phyloP scores from a whole-genome alignment of 1,140 invertebrate species.

The Drosophila athabasca region DNA sequence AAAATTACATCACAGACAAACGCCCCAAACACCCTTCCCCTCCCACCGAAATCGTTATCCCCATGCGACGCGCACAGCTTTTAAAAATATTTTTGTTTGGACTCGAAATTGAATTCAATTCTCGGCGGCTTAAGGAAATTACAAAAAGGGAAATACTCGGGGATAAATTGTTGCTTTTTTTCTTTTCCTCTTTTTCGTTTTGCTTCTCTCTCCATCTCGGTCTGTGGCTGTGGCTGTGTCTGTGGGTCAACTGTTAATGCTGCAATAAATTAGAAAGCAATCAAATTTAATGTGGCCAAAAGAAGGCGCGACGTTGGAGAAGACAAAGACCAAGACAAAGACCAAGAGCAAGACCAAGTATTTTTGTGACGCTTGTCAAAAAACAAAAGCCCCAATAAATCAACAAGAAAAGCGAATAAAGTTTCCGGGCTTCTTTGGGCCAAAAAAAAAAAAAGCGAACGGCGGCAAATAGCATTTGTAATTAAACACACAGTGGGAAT shows the following conservation, averaged over 20 bases:
- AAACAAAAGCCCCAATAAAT: slow-evolving; percentile 66
- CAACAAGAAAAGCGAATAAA: slow-evolving; percentile 61
- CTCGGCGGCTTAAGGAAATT: slow-evolving; percentile 36
- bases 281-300: slow-evolving; percentile 44
- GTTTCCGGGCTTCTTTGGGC: slow-evolving; percentile 50
- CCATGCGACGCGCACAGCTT: slow-evolving; percentile 12
- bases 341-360: not conserved
- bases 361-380: slow-evolving; percentile 65
- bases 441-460: slow-evolving; percentile 35
- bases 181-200: not conserved
- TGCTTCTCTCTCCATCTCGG: not conserved
- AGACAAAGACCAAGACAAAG: slow-evolving; percentile 17
- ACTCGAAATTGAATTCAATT: slow-evolving; percentile 43
- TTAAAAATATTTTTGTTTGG: slow-evolving; percentile 41
- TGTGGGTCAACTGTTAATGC: slow-evolving; percentile 50
- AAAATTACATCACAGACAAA: slow-evolving; percentile 15
- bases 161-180: slow-evolving; percentile 19
- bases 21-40: not conserved
- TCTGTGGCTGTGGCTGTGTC: slow-evolving; percentile 11
- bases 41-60: not conserved
- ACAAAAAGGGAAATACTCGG: slow-evolving; percentile 30
- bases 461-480: slow-evolving; percentile 38
- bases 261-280: slow-evolving; percentile 53
- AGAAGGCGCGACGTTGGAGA: not conserved
- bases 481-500: slow-evolving; percentile 59